These are phyloP conservation scores for Lemur catta DNA, from an alignment of 2,797 vertebrate species.

Conservation along the genomic window DNA sequence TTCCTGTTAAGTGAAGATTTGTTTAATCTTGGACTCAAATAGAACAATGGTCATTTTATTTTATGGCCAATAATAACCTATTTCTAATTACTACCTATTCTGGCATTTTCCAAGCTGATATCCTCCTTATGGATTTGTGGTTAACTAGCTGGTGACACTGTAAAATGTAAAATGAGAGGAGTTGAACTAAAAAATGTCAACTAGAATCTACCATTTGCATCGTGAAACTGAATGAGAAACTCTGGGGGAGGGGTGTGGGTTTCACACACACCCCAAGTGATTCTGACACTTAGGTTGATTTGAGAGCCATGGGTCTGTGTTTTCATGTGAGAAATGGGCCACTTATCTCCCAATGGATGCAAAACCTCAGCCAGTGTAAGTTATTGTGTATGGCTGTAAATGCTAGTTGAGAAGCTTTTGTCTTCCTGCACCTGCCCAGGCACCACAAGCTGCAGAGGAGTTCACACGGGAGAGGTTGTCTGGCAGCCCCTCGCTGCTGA, in stretches of 20 bases:
- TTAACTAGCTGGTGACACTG: neutral
- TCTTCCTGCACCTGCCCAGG: neutral
- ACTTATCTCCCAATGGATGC: neutral
- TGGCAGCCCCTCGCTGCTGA: neutral
- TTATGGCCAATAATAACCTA: neutral
- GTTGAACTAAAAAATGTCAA: neutral
- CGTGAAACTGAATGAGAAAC: neutral
- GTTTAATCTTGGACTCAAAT: neutral
- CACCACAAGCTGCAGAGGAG: neutral
- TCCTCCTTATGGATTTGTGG: neutral
- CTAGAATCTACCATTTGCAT: neutral
- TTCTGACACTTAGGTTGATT: neutral
- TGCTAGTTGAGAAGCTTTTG: neutral
- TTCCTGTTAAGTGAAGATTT: neutral
- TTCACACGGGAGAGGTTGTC: neutral
- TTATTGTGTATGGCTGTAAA: fast-evolving
- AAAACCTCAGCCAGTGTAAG: neutral
- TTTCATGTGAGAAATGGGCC: neutral
- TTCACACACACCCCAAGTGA: neutral
- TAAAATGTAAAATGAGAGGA: neutral
- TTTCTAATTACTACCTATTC: neutral
- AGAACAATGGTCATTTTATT: neutral
- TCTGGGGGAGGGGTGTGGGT: neutral
- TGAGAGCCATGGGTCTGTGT: neutral
- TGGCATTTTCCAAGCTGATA: neutral